Evolutionary conservation across 2,888 invertebrate species (phyloP).

Genomic region (Melanostoma mellinum): DNA sequence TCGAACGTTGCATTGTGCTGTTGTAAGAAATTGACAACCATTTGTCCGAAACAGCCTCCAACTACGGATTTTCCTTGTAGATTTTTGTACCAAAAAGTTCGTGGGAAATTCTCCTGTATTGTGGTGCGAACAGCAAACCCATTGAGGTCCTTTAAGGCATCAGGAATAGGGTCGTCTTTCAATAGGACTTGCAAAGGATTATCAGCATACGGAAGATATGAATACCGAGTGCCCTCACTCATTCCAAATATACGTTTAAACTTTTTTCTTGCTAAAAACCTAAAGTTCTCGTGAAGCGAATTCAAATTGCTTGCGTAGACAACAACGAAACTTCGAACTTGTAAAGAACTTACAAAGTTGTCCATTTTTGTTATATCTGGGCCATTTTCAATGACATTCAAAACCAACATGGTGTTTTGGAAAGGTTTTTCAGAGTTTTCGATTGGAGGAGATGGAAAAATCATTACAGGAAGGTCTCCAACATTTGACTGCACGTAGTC

Average conservation of each 20-base stretch:
- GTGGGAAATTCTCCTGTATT: conserved; percentile 19
- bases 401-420: too few species aligned
- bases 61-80: background rate
- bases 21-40: conserved; percentile 25
- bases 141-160: conserved; percentile 37
- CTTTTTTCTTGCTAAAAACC: conserved; percentile 16
- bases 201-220: conserved; percentile 31
- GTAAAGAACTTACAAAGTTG: too few species aligned
- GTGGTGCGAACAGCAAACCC: conserved; percentile 34
- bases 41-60: conserved; percentile 25
- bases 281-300: background rate
- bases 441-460: too few species aligned
- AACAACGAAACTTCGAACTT: conserved; percentile 13
- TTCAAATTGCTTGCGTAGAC: background rate
- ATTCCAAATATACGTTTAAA: conserved; percentile 50
- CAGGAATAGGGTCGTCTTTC: background rate
- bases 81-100: conserved; percentile 23
- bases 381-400: too few species aligned
- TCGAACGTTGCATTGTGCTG: conserved; percentile 41
- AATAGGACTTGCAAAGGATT: background rate
- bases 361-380: too few species aligned
- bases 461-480: too few species aligned
- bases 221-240: background rate
- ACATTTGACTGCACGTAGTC: too few species aligned
- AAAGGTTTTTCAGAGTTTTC: too few species aligned